phyloP scores from a whole-genome alignment of 2,113 vertebrate genomes.

The Barbus barbus region DNA sequence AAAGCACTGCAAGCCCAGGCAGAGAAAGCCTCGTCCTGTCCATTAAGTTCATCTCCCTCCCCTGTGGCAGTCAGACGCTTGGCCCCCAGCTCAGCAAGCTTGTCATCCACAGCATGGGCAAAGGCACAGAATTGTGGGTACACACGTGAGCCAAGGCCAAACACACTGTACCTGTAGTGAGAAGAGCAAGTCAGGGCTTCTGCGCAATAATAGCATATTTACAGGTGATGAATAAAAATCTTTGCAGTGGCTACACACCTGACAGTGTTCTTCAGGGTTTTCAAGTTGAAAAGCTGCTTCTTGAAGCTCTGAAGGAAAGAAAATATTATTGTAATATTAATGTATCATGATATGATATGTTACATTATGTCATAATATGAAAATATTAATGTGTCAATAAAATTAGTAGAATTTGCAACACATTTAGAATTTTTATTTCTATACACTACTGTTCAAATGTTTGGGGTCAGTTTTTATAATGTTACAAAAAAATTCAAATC shows the following conservation, averaged over 20 bases:
- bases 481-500: too few species aligned
- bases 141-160: conserved; percentile 85
- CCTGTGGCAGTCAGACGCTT: conserved; percentile 68
- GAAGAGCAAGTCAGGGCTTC: neutral
- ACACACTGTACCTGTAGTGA: conserved; percentile 79
- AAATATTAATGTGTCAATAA: too few species aligned
- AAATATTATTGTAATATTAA: too few species aligned
- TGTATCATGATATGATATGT: too few species aligned
- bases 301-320: conserved; percentile 74
- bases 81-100: conserved; percentile 77
- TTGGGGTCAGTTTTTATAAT: too few species aligned
- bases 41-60: conserved; percentile 83
- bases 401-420: too few species aligned
- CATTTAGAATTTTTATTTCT: too few species aligned
- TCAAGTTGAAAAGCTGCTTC: conserved; percentile 75
- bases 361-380: too few species aligned
- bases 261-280: conserved; percentile 68
- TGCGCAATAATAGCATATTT: neutral
- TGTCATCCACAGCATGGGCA: conserved; percentile 80
- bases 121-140: conserved; percentile 89
- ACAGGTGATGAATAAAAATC: neutral
- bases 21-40: conserved; percentile 81
- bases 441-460: too few species aligned
- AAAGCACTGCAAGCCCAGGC: conserved; percentile 78
- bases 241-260: conserved; percentile 23